Evolutionary conservation across 2,888 invertebrate species (phyloP), one percentile per base, ranked within the genome.

Genomic region (Spilosoma lubricipeda): DNA sequence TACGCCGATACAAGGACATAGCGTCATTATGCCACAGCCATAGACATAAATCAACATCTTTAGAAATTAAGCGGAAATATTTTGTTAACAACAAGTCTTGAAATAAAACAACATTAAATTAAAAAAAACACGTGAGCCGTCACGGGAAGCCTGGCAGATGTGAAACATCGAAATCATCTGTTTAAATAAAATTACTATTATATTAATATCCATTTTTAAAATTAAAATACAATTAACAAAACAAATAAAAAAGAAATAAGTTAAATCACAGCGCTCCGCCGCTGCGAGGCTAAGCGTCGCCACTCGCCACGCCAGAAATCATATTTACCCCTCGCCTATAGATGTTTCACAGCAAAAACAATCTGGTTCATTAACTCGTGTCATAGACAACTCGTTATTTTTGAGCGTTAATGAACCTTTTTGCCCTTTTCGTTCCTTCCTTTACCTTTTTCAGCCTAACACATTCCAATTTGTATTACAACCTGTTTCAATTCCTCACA

Each of bases 21-120:
- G 80, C 64, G 77, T 77, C 78, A 78, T 52, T 18, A 18, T 42
- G 45, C 23, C 42, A 63, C 11, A 59, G 18, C 48, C 15, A 63
- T 30, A 30, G 63, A 7, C 5, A 59, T 20, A 64, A 27, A 56
- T 2, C 0, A n/a, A 56, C 56, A n/a, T n/a, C 23, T 27, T 13
- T 27, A 30, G 27, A 59, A 15, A 27, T 13, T 27, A 1, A 30
- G 15, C 15, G 27, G 11, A 27, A 30, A 15, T 63, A 15, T 27
- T 23, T 15, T 63, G 18, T 59, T 63, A 30, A 15, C 15, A 63
- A 63, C 15, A 30, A 0, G 30, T 30, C 30, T 63, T 59, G 27
- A 59, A 59, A 13, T 56, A 27, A 27, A n/a, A 27, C 27, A 59
- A n/a, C n/a, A 48, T 2, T 59, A 13, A n/a, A 27, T 56, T 56